A percentile compares a stretch with the other conserved stretches of the same genome.
Conservation (phyloP, 2,113 vertebrate species). For the Emydura subglobosa region DNA sequence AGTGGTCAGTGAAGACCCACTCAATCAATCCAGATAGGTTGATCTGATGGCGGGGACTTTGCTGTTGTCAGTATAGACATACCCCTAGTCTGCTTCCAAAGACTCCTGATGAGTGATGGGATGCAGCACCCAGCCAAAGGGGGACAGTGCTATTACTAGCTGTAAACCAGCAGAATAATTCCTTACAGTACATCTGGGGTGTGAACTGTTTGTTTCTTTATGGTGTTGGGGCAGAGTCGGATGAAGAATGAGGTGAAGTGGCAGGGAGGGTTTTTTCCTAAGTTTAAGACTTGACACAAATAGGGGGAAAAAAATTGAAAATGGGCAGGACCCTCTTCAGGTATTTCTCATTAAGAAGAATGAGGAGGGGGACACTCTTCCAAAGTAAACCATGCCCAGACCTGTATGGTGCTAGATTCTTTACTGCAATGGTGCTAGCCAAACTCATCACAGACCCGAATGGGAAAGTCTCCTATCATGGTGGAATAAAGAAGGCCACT, state of each 20-base stretch:
- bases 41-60: no score
- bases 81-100: neutral
- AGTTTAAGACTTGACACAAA: neutral
- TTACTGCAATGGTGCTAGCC: no score
- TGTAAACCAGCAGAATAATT: neutral
- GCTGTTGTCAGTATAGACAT: no score
- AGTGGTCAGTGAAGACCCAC: no score
- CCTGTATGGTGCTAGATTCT: no score
- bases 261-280: neutral
- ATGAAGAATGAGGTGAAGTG: neutral
- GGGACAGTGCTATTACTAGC: neutral
- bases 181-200: neutral
- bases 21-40: no score
- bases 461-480: no score
- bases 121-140: neutral
- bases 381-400: neutral
- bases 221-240: neutral
- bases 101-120: neutral
- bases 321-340: neutral
- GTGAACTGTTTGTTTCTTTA: neutral
- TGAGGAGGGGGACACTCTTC: neutral
- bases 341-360: neutral
- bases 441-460: no score
- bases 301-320: neutral
- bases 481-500: no score